Conservation (phyloP, 2,113 vertebrate species). For the Python bivittatus region DNA sequence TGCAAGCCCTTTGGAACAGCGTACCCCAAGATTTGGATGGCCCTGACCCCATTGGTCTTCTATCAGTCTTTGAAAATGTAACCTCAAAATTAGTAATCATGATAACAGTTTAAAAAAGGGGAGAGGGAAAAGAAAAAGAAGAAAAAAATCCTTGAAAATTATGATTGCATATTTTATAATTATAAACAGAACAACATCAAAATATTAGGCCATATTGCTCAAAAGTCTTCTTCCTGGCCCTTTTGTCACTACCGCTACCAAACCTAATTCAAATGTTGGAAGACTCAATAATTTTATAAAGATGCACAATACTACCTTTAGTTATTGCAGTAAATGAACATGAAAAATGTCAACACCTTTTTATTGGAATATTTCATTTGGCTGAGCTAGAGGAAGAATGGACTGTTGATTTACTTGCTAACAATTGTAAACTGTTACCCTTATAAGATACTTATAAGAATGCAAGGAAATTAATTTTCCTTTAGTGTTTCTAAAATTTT, state of each 20-base stretch:
- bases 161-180: background rate
- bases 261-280: background rate
- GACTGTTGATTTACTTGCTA: background rate
- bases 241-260: no score
- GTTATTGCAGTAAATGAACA: background rate
- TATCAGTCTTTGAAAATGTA: no score
- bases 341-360: background rate
- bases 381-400: background rate
- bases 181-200: no score
- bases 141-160: background rate
- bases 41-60: no score
- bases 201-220: no score
- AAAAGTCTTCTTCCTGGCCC: no score
- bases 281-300: background rate
- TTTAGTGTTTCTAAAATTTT: background rate
- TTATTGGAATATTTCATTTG: background rate
- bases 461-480: background rate
- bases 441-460: background rate
- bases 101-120: background rate
- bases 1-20: no score
- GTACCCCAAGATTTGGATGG: no score
- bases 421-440: background rate
- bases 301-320: background rate
- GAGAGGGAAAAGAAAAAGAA: background rate
- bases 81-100: background rate